Evolutionary conservation across 1,140 invertebrate genomes (phyloP).

Genomic region (Periplaneta americana): DNA sequence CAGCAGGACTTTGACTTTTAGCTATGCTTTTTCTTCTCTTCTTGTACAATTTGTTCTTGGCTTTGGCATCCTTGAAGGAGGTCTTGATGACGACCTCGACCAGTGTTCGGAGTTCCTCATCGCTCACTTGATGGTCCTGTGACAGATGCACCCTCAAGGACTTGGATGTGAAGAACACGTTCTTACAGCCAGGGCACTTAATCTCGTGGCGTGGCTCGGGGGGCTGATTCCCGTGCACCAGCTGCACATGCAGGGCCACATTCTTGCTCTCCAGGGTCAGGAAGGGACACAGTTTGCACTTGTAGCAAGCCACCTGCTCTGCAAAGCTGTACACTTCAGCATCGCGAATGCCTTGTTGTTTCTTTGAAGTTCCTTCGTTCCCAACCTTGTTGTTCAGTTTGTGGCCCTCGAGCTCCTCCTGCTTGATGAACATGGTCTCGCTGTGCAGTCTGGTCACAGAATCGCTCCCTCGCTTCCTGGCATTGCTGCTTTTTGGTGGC

Average conservation of each 20-base stretch:
- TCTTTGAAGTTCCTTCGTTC: neutral
- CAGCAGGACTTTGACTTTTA: neutral
- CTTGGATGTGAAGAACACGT: conserved; percentile 39
- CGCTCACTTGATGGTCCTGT: conserved; percentile 20
- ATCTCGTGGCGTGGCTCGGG: conserved; percentile 14
- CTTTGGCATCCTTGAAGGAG: neutral
- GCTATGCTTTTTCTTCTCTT: conserved; percentile 2
- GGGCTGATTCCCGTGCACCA: conserved; percentile 22
- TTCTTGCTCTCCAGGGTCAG: conserved; percentile 22
- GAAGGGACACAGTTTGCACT: conserved; percentile 33
- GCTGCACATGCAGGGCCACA: conserved; percentile 28
- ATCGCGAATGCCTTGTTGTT: neutral
- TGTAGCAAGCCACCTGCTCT: conserved; percentile 33
- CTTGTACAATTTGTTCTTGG: neutral
- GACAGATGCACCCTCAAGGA: conserved; percentile 39
- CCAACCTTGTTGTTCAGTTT: neutral
- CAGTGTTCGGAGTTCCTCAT: neutral
- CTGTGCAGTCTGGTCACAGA: neutral
- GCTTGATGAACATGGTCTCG: neutral
- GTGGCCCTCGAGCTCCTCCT: neutral
- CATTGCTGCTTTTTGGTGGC: neutral
- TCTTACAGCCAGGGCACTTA: conserved; percentile 39
- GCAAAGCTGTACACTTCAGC: neutral
- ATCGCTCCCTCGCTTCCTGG: neutral
- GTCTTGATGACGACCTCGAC: neutral